These are phyloP conservation scores for Pseudotriccus pelzelni DNA, from an alignment of 2,797 vertebrate species.

Conservation along the genomic window DNA sequence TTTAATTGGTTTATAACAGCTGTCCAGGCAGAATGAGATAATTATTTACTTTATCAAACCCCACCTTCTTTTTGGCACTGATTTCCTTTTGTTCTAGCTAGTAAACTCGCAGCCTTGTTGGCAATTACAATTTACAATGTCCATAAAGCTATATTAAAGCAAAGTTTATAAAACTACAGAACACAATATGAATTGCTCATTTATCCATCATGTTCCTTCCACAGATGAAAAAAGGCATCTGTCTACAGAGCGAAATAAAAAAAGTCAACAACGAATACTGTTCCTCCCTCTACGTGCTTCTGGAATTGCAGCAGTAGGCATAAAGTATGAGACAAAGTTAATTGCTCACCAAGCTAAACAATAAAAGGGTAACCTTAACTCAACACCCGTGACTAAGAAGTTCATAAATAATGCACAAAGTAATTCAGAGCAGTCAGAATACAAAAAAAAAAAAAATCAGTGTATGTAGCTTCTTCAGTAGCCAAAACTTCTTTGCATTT, in stretches of 20 bases:
- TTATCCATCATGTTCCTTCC: too few relatives aligned
- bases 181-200: too few relatives aligned
- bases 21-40: too few relatives aligned
- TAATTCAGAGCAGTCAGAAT: neutral
- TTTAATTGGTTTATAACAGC: too few relatives aligned
- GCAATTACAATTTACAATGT: too few relatives aligned
- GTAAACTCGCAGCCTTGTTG: too few relatives aligned
- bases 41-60: too few relatives aligned
- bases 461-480: neutral
- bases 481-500: neutral
- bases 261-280: neutral
- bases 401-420: neutral
- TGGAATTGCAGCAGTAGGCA: neutral
- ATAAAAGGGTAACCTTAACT: neutral
- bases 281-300: fast-evolving
- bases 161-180: too few relatives aligned
- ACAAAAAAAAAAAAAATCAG: neutral
- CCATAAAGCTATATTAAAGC: too few relatives aligned
- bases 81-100: too few relatives aligned
- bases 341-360: neutral
- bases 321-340: neutral
- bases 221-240: neutral
- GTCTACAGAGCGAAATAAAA: neutral
- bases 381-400: neutral
- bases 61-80: too few relatives aligned